Evolutionary conservation across 1,140 invertebrate species (phyloP).

Genomic region (Trachymyrmex cornetzi): DNA sequence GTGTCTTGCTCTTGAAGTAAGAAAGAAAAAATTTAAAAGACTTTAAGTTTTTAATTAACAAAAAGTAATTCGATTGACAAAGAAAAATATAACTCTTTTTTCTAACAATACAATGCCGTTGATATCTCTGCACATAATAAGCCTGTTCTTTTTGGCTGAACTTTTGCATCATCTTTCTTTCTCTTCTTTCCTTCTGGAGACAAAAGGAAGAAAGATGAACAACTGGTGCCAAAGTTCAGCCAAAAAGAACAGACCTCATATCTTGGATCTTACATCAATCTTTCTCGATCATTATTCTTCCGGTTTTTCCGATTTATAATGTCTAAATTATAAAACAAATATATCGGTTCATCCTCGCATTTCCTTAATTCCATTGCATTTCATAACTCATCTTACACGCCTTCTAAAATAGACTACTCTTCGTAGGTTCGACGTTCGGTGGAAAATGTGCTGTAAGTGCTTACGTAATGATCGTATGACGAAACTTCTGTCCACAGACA

Average conservation of each 20-base stretch:
- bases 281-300: neutral
- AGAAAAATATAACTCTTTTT: neutral
- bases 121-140: neutral
- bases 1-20: too few species aligned
- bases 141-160: too few species aligned
- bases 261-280: neutral
- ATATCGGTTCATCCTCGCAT: neutral
- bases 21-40: neutral
- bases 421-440: slow-evolving; percentile 55
- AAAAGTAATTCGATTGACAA: neutral
- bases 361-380: neutral
- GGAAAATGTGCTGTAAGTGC: slow-evolving; percentile 55
- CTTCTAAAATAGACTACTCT: slow-evolving; percentile 44
- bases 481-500: slow-evolving; percentile 34
- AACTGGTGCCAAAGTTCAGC: too few species aligned
- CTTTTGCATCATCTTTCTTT: too few species aligned
- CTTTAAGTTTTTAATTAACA: neutral
- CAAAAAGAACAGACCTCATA: too few species aligned
- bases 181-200: too few species aligned
- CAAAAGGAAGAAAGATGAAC: too few species aligned
- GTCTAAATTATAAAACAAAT: neutral
- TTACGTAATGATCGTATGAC: slow-evolving; percentile 64
- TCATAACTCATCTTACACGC: slow-evolving; percentile 9
- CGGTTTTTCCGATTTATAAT: neutral
- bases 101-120: neutral